A percentile compares a stretch with the other conserved stretches of the same genome.
phyloP scores from a whole-genome alignment of 2,113 vertebrate species.

The Butorides virescens region DNA sequence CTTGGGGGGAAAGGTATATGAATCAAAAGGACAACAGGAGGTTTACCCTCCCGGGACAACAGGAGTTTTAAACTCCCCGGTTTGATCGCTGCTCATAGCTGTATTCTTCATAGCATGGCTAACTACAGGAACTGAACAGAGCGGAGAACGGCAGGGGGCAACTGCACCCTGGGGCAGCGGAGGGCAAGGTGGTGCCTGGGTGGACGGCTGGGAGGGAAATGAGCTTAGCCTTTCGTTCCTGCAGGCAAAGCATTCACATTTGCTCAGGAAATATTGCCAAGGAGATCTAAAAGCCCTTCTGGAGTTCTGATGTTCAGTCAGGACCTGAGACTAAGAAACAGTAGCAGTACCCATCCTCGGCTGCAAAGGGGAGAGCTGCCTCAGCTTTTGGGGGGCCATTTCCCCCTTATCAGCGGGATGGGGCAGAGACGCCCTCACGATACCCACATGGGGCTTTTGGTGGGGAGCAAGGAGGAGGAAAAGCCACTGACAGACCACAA shows the following conservation, averaged over 20 bases:
- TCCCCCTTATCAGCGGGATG: not conserved
- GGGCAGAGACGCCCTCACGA: not conserved
- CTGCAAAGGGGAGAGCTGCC: not conserved
- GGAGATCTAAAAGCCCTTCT: not conserved
- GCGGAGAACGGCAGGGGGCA: fast-evolving
- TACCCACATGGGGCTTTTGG: not conserved
- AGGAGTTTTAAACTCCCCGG: not conserved
- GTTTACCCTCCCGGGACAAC: not conserved
- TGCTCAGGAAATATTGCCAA: not conserved
- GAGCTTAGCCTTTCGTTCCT: not conserved
- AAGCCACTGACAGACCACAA: not conserved
- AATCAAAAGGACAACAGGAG: not conserved
- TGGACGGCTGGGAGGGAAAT: not conserved
- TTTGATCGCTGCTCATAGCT: not conserved
- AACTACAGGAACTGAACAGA: not conserved
- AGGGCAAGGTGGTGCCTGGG: not conserved
- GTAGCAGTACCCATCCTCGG: fast-evolving
- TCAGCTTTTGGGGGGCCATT: not conserved
- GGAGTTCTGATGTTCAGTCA: not conserved
- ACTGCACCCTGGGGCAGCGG: fast-evolving
- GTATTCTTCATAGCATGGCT: not conserved
- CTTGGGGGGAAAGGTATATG: not conserved
- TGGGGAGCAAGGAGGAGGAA: not conserved
- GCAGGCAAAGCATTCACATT: not conserved
- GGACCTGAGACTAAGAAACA: not conserved